phyloP scores from a whole-genome alignment of 2,888 invertebrate species.

The Cerastoderma edule region DNA sequence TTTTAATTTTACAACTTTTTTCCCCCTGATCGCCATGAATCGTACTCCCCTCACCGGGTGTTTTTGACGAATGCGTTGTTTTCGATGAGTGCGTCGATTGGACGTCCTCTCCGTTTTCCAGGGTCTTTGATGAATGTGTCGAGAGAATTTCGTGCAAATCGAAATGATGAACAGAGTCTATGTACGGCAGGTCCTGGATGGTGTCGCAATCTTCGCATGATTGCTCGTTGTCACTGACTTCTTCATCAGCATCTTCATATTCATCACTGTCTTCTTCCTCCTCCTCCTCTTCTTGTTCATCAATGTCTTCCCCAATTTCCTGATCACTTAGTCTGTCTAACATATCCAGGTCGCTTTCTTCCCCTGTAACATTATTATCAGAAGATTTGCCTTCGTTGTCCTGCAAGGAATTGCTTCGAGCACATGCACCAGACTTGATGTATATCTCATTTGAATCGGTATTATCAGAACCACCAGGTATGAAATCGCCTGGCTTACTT shows the following conservation, averaged over 20 bases:
- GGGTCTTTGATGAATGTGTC: conserved; percentile 77
- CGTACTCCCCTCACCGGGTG: conserved; percentile 71
- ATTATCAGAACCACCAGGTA: too few species aligned
- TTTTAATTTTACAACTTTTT: conserved; percentile 31
- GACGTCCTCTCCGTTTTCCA: conserved; percentile 76
- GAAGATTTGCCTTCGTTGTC: too few species aligned
- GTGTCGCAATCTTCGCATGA: conserved; percentile 57
- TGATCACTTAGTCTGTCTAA: conserved; percentile 63
- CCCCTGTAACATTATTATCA: too few species aligned
- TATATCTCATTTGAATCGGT: too few species aligned
- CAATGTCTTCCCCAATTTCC: conserved; percentile 45
- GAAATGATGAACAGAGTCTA: conserved; percentile 79
- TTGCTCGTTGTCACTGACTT: conserved; percentile 25
- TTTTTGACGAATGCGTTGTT: conserved; percentile 74
- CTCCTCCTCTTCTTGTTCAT: conserved; percentile 18
- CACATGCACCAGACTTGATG: too few species aligned
- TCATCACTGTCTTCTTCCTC: conserved; percentile 28
- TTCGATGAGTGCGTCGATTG: conserved; percentile 77
- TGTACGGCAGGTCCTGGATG: conserved; percentile 71
- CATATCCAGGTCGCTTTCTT: conserved; percentile 79
- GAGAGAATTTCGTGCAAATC: conserved; percentile 77
- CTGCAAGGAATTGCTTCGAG: too few species aligned
- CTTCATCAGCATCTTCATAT: too few species aligned
- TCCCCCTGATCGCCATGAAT: conserved; percentile 54
- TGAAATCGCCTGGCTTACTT: too few species aligned